Evolutionary conservation across 2,888 invertebrate genomes (phyloP), one percentile per base, ranked within the genome.

Genomic region (Lepas anatifera): DNA sequence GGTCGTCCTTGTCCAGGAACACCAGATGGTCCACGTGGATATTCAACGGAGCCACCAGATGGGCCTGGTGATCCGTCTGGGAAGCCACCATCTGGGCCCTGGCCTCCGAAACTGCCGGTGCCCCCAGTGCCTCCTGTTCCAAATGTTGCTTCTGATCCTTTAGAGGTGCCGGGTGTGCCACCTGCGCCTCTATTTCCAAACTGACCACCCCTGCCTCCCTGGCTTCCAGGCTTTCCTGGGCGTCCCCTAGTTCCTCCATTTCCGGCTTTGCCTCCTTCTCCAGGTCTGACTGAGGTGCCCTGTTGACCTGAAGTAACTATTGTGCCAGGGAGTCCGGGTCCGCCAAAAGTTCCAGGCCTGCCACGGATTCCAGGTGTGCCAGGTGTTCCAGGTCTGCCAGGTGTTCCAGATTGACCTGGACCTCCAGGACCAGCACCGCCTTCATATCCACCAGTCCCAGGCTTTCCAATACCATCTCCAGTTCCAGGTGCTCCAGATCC

Each of bases 151-250:
- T 13, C 22, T 18, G 22, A 7, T 46, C 46, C 46, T 46, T 46
- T 22, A 13, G 22, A 22, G 46, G 13, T 64, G 43, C 68, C 71
- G 35, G 70, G 63, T 46, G 35, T 43, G 27, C 68, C 66, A 16
- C 48, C 46, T 18, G 22, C 22, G 7, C 16, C 46, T 46, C 18
- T 22, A 7, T 29, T 37, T 22, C 52, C 39, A 11, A 48, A 43
- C 41, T 58, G 48, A 27, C 37, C 27, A 25, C 27, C n/a, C 16
- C 64, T 25, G 16, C 69, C n/a, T 18, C 6, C 43, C 50, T 13
- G 32, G n/a, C 27, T 46, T 48, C 64, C 46, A 16, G 46, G 22
- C n/a, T n/a, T 10, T 16, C 46, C 46, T 18, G 46, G n/a, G 22
- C 22, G 22, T 2, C 18, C 18, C n/a, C 46, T 22, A 16, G 46